Evolutionary conservation across 2,113 vertebrate genomes (phyloP).

Genomic region (Anser brachyrhynchus): DNA sequence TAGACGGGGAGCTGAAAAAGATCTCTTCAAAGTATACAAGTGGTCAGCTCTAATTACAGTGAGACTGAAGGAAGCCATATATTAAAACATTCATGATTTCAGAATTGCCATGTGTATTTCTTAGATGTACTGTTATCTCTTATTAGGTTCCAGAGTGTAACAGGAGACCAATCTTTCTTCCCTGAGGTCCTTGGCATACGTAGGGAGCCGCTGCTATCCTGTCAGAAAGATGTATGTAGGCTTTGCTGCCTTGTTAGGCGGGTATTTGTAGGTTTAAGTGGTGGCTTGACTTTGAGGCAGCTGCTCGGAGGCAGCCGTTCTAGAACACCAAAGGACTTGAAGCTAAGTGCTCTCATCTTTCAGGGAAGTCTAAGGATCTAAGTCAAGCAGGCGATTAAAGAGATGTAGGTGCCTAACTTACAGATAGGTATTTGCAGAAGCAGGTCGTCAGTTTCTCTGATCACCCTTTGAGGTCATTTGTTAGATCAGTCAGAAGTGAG

Average conservation of each 20-base stretch:
- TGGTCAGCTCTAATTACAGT: slow-evolving; percentile 2
- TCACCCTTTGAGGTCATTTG: background rate
- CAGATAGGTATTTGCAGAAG: background rate
- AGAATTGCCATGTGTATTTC: background rate
- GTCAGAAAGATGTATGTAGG: slow-evolving; percentile 22
- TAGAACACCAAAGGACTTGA: slow-evolving; percentile 5
- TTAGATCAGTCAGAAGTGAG: background rate
- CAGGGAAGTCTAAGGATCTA: slow-evolving; percentile 11
- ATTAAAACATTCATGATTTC: slow-evolving; percentile 36
- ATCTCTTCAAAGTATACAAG: background rate
- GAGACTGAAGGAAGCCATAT: background rate
- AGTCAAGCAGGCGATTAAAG: slow-evolving; percentile 14
- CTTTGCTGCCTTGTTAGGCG: slow-evolving; percentile 31
- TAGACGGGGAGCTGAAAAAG: background rate
- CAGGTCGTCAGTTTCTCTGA: background rate
- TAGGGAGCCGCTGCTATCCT: background rate
- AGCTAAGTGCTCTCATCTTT: slow-evolving; percentile 27
- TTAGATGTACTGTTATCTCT: slow-evolving; percentile 3
- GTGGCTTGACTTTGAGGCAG: slow-evolving; percentile 44
- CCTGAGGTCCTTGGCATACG: background rate
- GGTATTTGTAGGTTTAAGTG: slow-evolving; percentile 39
- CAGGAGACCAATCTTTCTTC: background rate
- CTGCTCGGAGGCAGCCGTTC: slow-evolving; percentile 15
- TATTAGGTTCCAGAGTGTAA: slow-evolving; percentile 1
- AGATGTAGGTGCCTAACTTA: background rate